A percentile compares a stretch with the other conserved stretches of the same genome.
Evolutionary conservation across 2,113 vertebrate genomes (phyloP).

Genomic region (Nothobranchius furzeri): DNA sequence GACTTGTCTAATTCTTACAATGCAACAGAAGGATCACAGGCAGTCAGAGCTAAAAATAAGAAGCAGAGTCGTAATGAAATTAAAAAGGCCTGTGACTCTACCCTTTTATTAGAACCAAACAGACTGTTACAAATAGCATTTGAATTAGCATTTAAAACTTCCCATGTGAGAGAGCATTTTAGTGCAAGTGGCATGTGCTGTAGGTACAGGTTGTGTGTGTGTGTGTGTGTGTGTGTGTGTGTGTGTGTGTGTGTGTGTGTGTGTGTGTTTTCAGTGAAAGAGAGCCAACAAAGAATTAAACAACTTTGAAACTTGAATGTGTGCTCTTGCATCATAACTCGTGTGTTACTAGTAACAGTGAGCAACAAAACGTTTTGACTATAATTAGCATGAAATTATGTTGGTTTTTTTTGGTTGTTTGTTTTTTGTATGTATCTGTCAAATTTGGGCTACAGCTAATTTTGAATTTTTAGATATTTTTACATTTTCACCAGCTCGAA

Average conservation of each 20-base stretch:
- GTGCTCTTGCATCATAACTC: too few species aligned
- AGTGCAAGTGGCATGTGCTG: slow-evolving; percentile 11
- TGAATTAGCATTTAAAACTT: slow-evolving; percentile 42
- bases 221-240: too few species aligned
- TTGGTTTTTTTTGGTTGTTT: too few species aligned
- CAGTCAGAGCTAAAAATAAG: slow-evolving; percentile 62
- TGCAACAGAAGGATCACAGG: slow-evolving; percentile 61
- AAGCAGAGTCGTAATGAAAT: slow-evolving; percentile 58
- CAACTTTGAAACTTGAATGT: too few species aligned
- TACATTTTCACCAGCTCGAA: too few species aligned
- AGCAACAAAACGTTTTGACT: background rate
- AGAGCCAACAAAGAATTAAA: background rate
- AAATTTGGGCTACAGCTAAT: too few species aligned
- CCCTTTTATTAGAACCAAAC: slow-evolving; percentile 55
- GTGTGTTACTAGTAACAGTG: too few species aligned
- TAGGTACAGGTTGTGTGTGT: background rate
- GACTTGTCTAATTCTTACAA: slow-evolving; percentile 68
- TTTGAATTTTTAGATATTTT: too few species aligned
- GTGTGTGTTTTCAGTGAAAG: slow-evolving; percentile 6
- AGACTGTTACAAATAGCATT: slow-evolving; percentile 49
- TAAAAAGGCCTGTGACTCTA: slow-evolving; percentile 51
- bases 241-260: too few species aligned
- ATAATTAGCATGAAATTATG: too few species aligned
- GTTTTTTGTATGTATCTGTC: too few species aligned
- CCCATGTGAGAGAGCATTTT: slow-evolving; percentile 25